Base-by-base conservation (phyloP, 2,888 invertebrate species). In the Scaptodrosophila latifasciaeformis region DNA sequence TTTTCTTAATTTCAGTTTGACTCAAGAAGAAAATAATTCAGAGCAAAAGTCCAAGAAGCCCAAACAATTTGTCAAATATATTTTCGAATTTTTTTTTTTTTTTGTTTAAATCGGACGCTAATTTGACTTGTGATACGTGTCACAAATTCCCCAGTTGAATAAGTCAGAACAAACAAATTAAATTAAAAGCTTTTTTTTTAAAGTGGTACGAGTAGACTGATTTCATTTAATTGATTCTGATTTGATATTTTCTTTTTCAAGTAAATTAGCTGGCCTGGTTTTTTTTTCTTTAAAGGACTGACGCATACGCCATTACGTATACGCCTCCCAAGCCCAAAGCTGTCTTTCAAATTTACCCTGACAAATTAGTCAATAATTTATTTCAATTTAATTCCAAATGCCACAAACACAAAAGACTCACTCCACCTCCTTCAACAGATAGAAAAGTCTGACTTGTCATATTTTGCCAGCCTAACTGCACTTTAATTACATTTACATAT, bases 341-440 rank as follows among this genome's bases (percentile, higher is more conserved):
- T 65, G 64, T 40, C 35, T 62, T 62, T 67, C 40, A 42, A 42
- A 42, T 67, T 67, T 62, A 64, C 47, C 62, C 65, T 77, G 82
- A 82, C 83, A 83, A n/a, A 83, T 83, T 82, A 80, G 69, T 83
- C 82, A 82, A 83, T 83, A 83, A 83, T 83, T 82, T 82, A 83
- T 82, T 82, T 75, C 70, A 78, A 78, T 82, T 82, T 74, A 72
- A 80, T 79, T 77, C 70, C 62, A 69, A 67, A 77, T 74, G 67
- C 76, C 70, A 66, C 46, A 49, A 62, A 62, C 69, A 67, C 48
- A 37, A 39, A 47, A 49, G 30, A 12, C 30, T 10, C 45, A 39
- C 51, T 37, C 40, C 27, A 35, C 34, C 21, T 35, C 24, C 34
- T 29, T 10, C 43, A 31, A 30, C 51, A 37, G 40, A 10, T 39